Evolutionary conservation across 2,797 vertebrate genomes (phyloP).

Genomic region (Natrix natrix): DNA sequence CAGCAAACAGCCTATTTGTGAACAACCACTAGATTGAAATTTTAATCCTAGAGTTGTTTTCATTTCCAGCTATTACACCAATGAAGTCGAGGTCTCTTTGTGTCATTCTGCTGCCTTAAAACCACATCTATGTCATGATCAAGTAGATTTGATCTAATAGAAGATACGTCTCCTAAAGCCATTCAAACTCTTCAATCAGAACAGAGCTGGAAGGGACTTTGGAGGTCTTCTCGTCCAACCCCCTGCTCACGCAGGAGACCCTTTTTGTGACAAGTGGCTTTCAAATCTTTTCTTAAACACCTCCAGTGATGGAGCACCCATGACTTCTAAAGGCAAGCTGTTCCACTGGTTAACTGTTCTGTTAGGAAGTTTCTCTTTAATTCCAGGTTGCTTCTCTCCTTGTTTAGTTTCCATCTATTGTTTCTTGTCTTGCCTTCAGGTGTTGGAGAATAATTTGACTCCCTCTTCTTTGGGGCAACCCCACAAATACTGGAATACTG

Average conservation of each 20-base stretch:
- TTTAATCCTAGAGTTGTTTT: too few species aligned
- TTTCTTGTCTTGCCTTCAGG: not conserved
- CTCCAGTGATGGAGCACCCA: not conserved
- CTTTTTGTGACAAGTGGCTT: too few species aligned
- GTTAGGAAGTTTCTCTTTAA: not conserved
- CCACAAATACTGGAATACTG: not conserved
- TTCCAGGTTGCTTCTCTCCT: not conserved
- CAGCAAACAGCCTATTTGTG: not conserved
- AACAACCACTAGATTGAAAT: not conserved
- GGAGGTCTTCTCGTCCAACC: too few species aligned
- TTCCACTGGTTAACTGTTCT: not conserved
- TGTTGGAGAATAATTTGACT: not conserved
- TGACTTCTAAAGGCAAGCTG: not conserved
- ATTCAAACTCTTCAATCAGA: not conserved
- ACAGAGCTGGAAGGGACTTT: too few species aligned
- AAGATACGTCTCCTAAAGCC: not conserved
- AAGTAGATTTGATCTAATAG: not conserved
- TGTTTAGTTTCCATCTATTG: not conserved
- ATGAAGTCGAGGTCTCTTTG: not conserved
- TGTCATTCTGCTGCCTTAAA: not conserved
- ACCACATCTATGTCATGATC: not conserved
- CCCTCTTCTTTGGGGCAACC: not conserved
- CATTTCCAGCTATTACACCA: not conserved
- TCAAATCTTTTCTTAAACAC: not conserved
- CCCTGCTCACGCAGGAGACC: too few species aligned